Percentiles rank a stretch among this genome's conserved stretches.
Conservation (phyloP, 2,113 vertebrate species). For the Helogale parvula region DNA sequence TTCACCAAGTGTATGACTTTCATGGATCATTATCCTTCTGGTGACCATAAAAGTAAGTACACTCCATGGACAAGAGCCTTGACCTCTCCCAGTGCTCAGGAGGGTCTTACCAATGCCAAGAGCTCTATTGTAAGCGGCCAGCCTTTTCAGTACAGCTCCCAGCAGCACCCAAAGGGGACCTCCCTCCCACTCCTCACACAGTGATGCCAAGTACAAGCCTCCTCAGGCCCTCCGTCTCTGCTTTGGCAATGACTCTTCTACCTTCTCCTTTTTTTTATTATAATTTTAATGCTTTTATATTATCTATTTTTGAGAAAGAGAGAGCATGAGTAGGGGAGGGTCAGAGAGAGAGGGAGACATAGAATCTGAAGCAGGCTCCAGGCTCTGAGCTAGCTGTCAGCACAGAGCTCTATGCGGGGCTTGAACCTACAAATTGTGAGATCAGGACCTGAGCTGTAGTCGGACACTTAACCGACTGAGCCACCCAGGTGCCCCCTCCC, state of each 20-base stretch:
- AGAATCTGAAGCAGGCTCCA: no score
- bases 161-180: neutral
- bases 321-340: no score
- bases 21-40: slow-evolving; percentile 74
- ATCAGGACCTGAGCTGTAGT: no score
- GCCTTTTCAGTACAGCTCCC: neutral
- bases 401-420: no score
- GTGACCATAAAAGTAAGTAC: slow-evolving; percentile 73
- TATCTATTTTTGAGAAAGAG: no score
- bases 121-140: neutral
- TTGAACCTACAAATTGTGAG: no score
- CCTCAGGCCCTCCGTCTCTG: rapidly evolving
- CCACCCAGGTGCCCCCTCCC: no score
- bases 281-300: slow-evolving; percentile 32
- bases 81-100: rapidly evolving
- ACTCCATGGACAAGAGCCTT: neutral
- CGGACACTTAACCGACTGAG: no score
- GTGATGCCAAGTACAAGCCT: neutral
- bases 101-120: neutral
- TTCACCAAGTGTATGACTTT: slow-evolving; percentile 68
- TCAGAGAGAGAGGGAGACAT: no score
- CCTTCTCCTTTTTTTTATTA: neutral
- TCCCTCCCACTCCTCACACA: neutral
- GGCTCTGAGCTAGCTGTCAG: no score
- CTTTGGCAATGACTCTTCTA: neutral